Percentiles rank a stretch among this genome's conserved stretches.
Evolutionary conservation across 2,888 invertebrate species (phyloP).

Genomic region (Colletes collaris): DNA sequence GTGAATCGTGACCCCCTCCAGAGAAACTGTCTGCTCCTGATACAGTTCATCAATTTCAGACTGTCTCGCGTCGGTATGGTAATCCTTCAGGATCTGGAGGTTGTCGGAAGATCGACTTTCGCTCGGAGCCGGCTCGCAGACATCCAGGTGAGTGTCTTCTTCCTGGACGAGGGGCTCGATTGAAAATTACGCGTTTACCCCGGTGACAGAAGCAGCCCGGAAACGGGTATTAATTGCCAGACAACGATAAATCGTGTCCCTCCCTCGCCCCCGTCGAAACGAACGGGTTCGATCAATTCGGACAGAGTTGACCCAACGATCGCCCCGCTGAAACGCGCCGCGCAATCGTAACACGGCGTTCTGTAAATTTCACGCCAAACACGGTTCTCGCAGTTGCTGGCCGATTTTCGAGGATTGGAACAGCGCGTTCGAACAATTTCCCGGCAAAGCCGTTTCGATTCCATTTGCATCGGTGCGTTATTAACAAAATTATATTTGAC

Average conservation of each 20-base stretch:
- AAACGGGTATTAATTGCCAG: slow-evolving; percentile 9
- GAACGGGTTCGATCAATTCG: slow-evolving; percentile 27
- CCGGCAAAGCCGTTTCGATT: slow-evolving; percentile 24
- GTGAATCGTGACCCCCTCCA: slow-evolving; percentile 9
- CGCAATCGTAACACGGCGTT: slow-evolving; percentile 7
- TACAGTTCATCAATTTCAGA: slow-evolving; percentile 25
- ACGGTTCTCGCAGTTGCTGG: background rate
- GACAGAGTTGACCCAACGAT: background rate
- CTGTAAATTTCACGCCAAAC: slow-evolving; percentile 35
- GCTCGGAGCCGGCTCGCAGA: slow-evolving; percentile 22
- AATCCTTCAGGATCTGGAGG: slow-evolving; percentile 39
- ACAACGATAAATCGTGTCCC: background rate
- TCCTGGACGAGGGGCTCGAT: slow-evolving; percentile 30
- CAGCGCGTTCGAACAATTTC: slow-evolving; percentile 30
- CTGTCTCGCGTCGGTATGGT: slow-evolving; percentile 10
- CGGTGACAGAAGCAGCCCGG: background rate
- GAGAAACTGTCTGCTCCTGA: slow-evolving; percentile 9
- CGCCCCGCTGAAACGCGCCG: background rate
- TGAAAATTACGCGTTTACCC: slow-evolving; percentile 31
- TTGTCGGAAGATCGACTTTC: slow-evolving; percentile 22
- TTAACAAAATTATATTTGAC: slow-evolving; percentile 53
- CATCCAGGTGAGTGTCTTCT: slow-evolving; percentile 26
- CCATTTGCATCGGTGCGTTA: slow-evolving; percentile 49
- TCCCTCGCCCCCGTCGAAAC: background rate
- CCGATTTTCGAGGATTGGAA: slow-evolving; percentile 16